A percentile compares a stretch with the other conserved stretches of the same genome.
phyloP scores from a whole-genome alignment of 1,140 invertebrate genomes.

The Drosophila lowei region DNA sequence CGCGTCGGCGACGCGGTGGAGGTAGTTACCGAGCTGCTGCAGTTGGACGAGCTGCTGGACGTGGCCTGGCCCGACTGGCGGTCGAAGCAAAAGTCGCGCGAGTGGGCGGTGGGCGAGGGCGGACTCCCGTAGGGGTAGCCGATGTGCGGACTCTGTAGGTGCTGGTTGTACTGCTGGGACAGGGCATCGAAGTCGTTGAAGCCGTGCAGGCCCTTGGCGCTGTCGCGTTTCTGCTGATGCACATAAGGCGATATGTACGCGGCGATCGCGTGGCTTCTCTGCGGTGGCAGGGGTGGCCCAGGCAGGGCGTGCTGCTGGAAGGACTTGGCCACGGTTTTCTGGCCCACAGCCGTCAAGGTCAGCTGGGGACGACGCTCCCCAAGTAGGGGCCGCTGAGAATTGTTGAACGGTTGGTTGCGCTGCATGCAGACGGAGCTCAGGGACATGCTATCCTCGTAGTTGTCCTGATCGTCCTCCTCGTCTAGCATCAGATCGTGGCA shows the following conservation, averaged over 20 bases:
- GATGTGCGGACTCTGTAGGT: slow-evolving; percentile 72
- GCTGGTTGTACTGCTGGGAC: slow-evolving; percentile 76
- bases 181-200: slow-evolving; percentile 80
- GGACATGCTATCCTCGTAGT: slow-evolving; percentile 72
- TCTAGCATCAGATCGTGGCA: slow-evolving; percentile 45
- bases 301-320: slow-evolving; percentile 14
- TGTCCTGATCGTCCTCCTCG: slow-evolving; percentile 48
- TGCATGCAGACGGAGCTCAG: slow-evolving; percentile 62
- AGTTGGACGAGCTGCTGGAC: slow-evolving; percentile 56
- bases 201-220: slow-evolving; percentile 73
- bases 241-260: slow-evolving; percentile 71
- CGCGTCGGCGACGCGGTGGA: slow-evolving; percentile 40
- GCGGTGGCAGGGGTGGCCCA: slow-evolving; percentile 24
- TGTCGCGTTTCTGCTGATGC: slow-evolving; percentile 76
- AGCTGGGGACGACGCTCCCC: slow-evolving; percentile 60
- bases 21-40: slow-evolving; percentile 42
- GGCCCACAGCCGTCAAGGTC: slow-evolving; percentile 34
- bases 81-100: slow-evolving; percentile 63
- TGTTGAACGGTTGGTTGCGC: slow-evolving; percentile 74
- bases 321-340: slow-evolving; percentile 4
- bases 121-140: slow-evolving; percentile 80
- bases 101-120: slow-evolving; percentile 71
- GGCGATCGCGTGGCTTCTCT: background rate
- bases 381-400: slow-evolving; percentile 71
- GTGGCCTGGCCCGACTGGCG: slow-evolving; percentile 18